Evolutionary conservation across 2,113 vertebrate species (phyloP), one percentile per base, ranked within the genome.

Genomic region (Aldabrachelys gigantea): DNA sequence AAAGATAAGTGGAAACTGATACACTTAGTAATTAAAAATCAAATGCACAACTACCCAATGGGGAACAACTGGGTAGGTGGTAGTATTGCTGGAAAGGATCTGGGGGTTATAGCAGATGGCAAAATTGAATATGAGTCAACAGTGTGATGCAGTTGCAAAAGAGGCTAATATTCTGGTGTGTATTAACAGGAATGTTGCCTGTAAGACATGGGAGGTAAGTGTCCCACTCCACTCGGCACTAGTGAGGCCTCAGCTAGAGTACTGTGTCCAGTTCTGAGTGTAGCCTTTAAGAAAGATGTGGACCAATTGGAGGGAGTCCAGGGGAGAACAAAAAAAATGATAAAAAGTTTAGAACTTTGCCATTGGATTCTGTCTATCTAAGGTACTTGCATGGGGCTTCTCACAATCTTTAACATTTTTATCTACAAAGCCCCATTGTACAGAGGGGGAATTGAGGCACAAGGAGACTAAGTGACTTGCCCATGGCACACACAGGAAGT

Each of bases 401-500:
- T n/a, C 35, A n/a, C 31, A 35, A 69, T 69, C 62, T n/a, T n/a
- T 69, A 69, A n/a, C 21, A 8, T 69, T 17, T 69, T 69, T 69
- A 69, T 69, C 62, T n/a, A 35, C 62, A 10, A 8, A 69, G 17
- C 62, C 35, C 35, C 5, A 38, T 87, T 88, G 21, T 82, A 47
- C 13, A 29, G 72, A 65, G 85, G 85, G 72, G 35, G 76, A 89
- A 78, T 59, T 86, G 22, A 44, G 16, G 10, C 72, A 41, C 11
- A 38, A 44, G 21, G 10, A 4, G 14, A 8, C 38, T 0, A 9
- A 53, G 50, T 31, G 59, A 22, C 38, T 85, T 0, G 0, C 85
- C 91, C 38, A 84, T 89, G 84, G 54, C 50, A 19, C 53, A 53
- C 41, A 59, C 2, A 38, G 72, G 1, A 1, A 50, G 53, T 22